Evolutionary conservation across 2,888 invertebrate species (phyloP).

Genomic region (Sminthurides aquaticus): DNA sequence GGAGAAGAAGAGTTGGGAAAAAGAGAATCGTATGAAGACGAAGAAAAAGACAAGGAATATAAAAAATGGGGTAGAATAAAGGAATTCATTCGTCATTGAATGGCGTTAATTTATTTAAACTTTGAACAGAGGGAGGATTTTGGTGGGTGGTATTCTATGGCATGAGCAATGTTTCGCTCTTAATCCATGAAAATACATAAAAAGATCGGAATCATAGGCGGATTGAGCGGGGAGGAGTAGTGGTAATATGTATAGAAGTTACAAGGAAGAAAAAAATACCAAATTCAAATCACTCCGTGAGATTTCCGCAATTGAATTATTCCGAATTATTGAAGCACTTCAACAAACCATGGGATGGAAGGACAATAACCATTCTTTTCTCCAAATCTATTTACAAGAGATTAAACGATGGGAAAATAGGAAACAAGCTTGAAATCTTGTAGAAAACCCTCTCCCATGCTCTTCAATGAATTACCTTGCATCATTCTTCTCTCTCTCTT

Average conservation of each 20-base stretch:
- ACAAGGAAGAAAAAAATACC: neutral
- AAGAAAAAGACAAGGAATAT: conserved; percentile 19
- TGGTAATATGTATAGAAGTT: neutral
- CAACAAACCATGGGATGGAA: neutral
- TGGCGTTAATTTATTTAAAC: conserved; percentile 44
- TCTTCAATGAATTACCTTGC: neutral
- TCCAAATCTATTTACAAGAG: neutral
- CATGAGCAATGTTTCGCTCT: too few species aligned
- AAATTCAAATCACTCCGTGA: neutral
- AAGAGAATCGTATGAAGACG: conserved; percentile 4
- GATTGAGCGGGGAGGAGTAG: too few species aligned
- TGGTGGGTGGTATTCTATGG: conserved; percentile 41
- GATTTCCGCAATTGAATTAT: neutral
- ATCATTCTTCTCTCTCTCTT: too few species aligned
- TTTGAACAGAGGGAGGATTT: conserved; percentile 40
- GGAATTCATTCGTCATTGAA: conserved; percentile 44
- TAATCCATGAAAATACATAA: too few species aligned
- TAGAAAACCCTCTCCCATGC: neutral
- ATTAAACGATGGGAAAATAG: neutral
- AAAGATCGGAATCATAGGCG: too few species aligned
- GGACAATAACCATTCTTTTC: neutral
- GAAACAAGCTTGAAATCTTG: neutral
- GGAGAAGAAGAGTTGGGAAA: conserved; percentile 10
- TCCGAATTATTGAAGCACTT: neutral
- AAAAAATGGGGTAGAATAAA: conserved; percentile 29